Evolutionary conservation across 2,113 vertebrate genomes (phyloP).

Genomic region (Trogon surrucura): DNA sequence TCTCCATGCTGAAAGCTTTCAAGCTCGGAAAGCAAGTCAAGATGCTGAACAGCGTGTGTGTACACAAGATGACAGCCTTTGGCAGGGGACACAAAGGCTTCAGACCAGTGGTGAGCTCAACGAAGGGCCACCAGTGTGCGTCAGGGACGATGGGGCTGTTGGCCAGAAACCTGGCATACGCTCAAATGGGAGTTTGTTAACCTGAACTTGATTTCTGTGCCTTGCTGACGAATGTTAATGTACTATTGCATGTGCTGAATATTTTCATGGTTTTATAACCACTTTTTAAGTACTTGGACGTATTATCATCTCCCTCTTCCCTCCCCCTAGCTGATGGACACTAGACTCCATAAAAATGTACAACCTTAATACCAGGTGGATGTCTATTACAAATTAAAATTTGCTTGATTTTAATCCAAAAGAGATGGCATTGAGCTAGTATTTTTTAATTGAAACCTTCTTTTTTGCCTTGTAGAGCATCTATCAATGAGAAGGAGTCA

Average conservation of each 20-base stretch:
- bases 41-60: neutral
- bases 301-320: neutral
- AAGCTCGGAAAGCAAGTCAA: neutral
- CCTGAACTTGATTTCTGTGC: neutral
- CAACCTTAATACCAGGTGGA: neutral
- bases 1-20: neutral
- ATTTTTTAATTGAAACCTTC: conserved; percentile 32
- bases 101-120: neutral
- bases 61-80: conserved; percentile 32
- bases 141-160: neutral
- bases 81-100: conserved; percentile 24
- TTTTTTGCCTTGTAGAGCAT: neutral
- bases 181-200: neutral
- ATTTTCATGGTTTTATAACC: neutral
- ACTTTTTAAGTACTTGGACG: rapidly evolving
- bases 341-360: neutral
- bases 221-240: neutral
- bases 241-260: neutral
- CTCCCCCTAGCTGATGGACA: rapidly evolving
- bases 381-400: neutral
- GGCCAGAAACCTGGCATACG: neutral
- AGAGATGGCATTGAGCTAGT: neutral
- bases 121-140: neutral
- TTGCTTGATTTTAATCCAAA: conserved; percentile 7
- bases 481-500: conserved; percentile 48